A percentile compares a stretch with the other conserved stretches of the same genome.
phyloP scores from a whole-genome alignment of 2,888 invertebrate genomes.

The Leuctra nigra region DNA sequence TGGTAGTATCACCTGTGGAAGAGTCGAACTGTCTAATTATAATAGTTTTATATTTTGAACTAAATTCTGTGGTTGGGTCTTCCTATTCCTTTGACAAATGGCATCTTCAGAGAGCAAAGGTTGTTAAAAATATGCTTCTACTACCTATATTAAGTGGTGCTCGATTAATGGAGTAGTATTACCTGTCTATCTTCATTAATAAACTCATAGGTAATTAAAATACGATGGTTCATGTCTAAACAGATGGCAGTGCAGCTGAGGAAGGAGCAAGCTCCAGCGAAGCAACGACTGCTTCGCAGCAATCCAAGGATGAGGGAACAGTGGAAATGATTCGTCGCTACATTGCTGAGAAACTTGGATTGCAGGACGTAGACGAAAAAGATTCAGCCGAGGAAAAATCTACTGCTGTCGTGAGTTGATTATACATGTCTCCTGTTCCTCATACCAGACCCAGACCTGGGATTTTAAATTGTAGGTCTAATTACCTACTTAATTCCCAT shows the following conservation, averaged over 20 bases:
- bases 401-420: background rate
- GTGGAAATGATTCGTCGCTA: constrained; percentile 59
- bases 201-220: no score
- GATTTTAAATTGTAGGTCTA: no score
- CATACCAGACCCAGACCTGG: no score
- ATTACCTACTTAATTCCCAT: no score
- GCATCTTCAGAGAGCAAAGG: constrained; percentile 16
- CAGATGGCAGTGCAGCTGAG: background rate
- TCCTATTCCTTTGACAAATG: no score
- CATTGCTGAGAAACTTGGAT: constrained; percentile 56
- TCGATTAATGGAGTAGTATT: no score
- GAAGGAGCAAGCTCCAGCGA: background rate
- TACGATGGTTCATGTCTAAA: no score
- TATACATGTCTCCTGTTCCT: no score
- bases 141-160: background rate
- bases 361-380: constrained; percentile 41
- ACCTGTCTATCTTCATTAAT: no score
- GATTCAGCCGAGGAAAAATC: constrained; percentile 22
- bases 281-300: background rate
- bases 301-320: constrained; percentile 41
- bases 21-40: no score
- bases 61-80: no score
- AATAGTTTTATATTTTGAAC: no score
- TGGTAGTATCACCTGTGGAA: constrained; percentile 3
- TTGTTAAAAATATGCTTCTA: background rate